These are phyloP conservation scores for Myotis yumanensis DNA, from an alignment of 2,113 vertebrate genomes.

Conservation along the genomic window DNA sequence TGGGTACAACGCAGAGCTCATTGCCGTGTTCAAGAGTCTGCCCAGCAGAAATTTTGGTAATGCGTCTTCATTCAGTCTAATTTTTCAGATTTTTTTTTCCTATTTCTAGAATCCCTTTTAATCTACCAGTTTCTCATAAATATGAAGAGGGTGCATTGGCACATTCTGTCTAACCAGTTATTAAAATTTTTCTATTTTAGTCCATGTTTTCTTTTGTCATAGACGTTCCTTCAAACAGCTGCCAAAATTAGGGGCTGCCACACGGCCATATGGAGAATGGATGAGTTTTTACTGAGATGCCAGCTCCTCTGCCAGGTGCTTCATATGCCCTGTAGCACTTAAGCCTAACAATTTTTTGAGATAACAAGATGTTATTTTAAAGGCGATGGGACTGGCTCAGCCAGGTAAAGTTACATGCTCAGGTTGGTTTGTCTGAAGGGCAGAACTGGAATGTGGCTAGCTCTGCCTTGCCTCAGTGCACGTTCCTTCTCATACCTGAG, in stretches of 20 bases:
- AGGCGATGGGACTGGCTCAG: background rate
- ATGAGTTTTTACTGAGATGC: background rate
- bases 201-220: conserved; percentile 21
- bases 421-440: background rate
- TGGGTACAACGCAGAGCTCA: conserved; percentile 89
- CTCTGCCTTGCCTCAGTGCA: background rate
- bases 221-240: background rate
- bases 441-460: background rate
- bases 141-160: background rate
- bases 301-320: background rate
- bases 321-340: background rate
- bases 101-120: conserved; percentile 48
- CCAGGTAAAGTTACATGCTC: background rate
- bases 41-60: conserved; percentile 93
- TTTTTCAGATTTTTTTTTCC: background rate
- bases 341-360: background rate
- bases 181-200: conserved; percentile 37
- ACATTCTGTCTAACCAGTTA: conserved; percentile 52
- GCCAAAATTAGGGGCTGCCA: background rate
- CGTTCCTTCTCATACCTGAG: background rate
- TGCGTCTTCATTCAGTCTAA: conserved; percentile 38
- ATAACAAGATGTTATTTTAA: background rate
- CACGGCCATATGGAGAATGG: background rate
- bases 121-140: conserved; percentile 16
- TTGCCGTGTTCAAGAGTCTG: conserved; percentile 91